phyloP scores from a whole-genome alignment of 2,797 vertebrate species.

The Knipowitschia caucasica region DNA sequence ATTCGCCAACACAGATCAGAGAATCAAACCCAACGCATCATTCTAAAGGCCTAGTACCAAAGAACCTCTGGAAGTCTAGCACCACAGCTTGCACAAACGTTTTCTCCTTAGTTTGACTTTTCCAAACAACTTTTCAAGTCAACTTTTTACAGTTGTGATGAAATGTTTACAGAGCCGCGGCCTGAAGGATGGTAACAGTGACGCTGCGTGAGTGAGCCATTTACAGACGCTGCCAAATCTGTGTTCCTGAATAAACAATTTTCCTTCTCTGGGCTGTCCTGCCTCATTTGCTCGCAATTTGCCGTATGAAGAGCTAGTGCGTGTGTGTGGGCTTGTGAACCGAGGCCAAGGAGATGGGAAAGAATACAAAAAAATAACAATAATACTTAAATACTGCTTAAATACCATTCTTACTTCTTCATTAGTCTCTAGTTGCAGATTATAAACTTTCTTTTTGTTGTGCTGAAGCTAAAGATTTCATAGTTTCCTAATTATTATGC shows the following conservation, averaged over 20 bases:
- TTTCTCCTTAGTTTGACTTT: constrained; percentile 24
- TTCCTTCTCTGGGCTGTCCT: constrained; percentile 46
- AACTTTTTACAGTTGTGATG: constrained; percentile 27
- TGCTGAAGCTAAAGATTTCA: too few species aligned
- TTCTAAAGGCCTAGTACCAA: background rate
- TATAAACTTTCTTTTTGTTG: too few species aligned
- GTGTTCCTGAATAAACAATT: constrained; percentile 51
- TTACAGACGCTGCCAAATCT: constrained; percentile 46
- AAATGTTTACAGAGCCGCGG: constrained; percentile 22
- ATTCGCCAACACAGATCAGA: too few species aligned
- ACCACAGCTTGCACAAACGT: constrained; percentile 10
- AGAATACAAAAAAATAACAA: constrained; percentile 46
- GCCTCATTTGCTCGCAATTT: constrained; percentile 56
- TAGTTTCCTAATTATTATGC: too few species aligned
- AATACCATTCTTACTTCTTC: too few species aligned
- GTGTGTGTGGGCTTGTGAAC: constrained; percentile 50
- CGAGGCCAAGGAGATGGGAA: constrained; percentile 62
- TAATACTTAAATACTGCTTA: too few species aligned
- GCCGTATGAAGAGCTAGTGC: constrained; percentile 38
- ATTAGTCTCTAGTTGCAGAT: too few species aligned
- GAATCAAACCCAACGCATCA: too few species aligned
- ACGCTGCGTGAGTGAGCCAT: constrained; percentile 40
- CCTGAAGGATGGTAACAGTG: constrained; percentile 25
- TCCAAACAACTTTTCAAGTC: constrained; percentile 21
- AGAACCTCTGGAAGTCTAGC: background rate